These are phyloP conservation scores for Pollenia angustigena DNA, from an alignment of 2,888 invertebrate species.

Conservation along the genomic window DNA sequence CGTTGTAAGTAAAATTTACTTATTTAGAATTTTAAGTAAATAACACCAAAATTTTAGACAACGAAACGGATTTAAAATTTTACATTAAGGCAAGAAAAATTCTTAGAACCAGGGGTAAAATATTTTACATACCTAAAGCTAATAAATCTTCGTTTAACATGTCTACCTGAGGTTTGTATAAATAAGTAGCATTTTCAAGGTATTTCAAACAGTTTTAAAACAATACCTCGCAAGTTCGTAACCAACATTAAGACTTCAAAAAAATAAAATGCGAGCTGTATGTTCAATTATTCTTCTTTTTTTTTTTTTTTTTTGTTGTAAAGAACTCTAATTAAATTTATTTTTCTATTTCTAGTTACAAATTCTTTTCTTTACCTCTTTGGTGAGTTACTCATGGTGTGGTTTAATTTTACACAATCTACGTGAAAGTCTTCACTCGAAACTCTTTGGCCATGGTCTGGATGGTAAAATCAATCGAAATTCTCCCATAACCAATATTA, in stretches of 20 bases:
- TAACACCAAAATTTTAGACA: too few species aligned
- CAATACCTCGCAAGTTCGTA: not conserved
- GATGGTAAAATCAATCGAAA: not conserved
- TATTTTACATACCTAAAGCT: slow-evolving; percentile 1
- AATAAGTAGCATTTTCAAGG: not conserved
- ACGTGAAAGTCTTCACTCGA: slow-evolving; percentile 2
- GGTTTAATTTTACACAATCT: slow-evolving; percentile 26
- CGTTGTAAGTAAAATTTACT: not conserved
- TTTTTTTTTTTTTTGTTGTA: too few species aligned
- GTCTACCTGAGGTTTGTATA: slow-evolving; percentile 3
- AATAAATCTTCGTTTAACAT: not conserved
- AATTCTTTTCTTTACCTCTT: not conserved
- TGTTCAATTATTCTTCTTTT: not conserved
- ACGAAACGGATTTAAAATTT: too few species aligned
- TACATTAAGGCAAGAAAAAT: not conserved
- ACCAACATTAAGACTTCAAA: not conserved
- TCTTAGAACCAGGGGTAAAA: not conserved
- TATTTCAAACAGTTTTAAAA: slow-evolving; percentile 7
- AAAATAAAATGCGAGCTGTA: slow-evolving; percentile 8
- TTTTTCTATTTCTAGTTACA: slow-evolving; percentile 2
- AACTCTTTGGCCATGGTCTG: slow-evolving; percentile 20
- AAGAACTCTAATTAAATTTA: not conserved
- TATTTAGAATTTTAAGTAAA: not conserved
- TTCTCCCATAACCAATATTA: slow-evolving; percentile 24
- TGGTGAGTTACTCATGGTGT: slow-evolving; percentile 8